A percentile compares a stretch with the other conserved stretches of the same genome.
Evolutionary conservation across 2,888 invertebrate genomes (phyloP).

Genomic region (Nephrotoma guestfalica): DNA sequence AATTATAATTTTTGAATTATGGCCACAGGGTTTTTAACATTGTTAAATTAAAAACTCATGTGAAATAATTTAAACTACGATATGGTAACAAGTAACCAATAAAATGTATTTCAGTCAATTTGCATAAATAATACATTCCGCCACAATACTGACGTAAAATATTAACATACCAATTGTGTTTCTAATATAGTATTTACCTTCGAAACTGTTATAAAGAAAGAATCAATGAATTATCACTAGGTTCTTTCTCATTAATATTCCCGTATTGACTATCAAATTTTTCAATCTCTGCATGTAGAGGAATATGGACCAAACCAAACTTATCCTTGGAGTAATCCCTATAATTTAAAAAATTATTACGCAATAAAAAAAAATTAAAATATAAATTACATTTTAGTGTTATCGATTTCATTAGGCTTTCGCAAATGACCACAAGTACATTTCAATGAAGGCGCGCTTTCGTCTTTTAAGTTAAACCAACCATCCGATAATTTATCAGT

Average conservation of each 20-base stretch:
- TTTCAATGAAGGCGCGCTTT: not conserved
- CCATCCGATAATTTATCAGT: not conserved
- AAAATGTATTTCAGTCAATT: not conserved
- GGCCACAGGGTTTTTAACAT: too few species aligned
- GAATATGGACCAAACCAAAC: not conserved
- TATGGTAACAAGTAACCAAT: not conserved
- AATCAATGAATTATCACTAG: not conserved
- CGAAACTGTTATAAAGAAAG: not conserved
- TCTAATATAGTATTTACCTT: too few species aligned
- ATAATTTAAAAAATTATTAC: not conserved
- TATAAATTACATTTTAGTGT: not conserved
- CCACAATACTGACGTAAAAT: too few species aligned
- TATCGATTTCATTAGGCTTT: not conserved
- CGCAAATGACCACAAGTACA: not conserved
- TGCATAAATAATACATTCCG: not conserved
- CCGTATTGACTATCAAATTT: not conserved
- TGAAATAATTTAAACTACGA: not conserved
- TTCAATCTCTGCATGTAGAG: not conserved
- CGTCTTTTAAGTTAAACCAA: not conserved
- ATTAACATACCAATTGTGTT: too few species aligned
- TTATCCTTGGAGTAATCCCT: not conserved
- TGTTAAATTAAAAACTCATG: too few species aligned
- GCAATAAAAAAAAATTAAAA: not conserved
- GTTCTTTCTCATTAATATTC: not conserved
- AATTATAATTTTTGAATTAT: too few species aligned